Evolutionary conservation across 1,140 invertebrate species (phyloP), one percentile per base, ranked within the genome.

Genomic region (Megalonaias nervosa): DNA sequence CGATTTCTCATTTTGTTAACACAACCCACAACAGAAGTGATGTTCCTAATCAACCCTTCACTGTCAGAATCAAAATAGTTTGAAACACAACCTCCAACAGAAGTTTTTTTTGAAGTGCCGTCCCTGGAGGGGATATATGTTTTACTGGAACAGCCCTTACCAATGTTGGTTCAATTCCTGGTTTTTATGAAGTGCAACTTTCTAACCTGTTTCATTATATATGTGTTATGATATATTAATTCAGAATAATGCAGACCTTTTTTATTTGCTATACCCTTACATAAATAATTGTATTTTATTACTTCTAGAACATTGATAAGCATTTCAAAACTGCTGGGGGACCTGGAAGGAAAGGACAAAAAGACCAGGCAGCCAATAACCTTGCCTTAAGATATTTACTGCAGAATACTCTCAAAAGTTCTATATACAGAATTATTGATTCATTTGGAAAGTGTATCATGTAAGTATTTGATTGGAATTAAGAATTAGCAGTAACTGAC

Each of bases 251-350:
- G 23, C 21, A 26, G 21, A 67, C n/a, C 21, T 38, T 15, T 15
- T 17, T 12, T 31, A n/a, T 31, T 31, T 31, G 14, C 15, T 12
- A n/a, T 12, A 67, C 21, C 6, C 17, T 9, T 17, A 11, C 5
- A 67, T n/a, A 17, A 9, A n/a, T 1, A 56, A 59, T 70, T 60
- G 17, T n/a, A 62, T 56, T 58, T 70, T 67, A 16, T 56, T 61
- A 19, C 56, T 77, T 67, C 16, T 74, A 88, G 87, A 83, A 81
- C 79, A 79, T 89, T 21, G 87, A 89, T 58, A 87, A 86, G 73
- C 83, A 87, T 71, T 83, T 89, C 66, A 87, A 87, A 74, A 66
- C 87, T 58, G 82, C 82, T 15, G 72, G 84, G 15, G 81, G 78
- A 38, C 69, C 74, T 16, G 72, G 70, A 57, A 66, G 83, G 56